Conservation (phyloP, 1,140 invertebrate genomes). For the Galleria mellonella region DNA sequence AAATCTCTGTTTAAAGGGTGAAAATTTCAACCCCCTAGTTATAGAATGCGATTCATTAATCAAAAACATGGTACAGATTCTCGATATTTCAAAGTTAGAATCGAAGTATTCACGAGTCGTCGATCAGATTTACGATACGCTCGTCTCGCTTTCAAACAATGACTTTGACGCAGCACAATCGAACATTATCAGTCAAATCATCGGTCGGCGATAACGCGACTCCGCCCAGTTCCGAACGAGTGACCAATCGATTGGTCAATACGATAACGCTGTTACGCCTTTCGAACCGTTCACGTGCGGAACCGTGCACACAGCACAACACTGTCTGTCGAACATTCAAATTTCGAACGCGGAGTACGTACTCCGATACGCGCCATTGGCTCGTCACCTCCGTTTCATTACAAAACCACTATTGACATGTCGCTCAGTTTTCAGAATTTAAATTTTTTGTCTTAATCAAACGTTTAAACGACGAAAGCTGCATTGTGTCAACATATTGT, state of each 20-base stretch:
- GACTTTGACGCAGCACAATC: slow-evolving; percentile 2
- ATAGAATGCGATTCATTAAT: slow-evolving; percentile 18
- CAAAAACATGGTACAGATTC: slow-evolving; percentile 23
- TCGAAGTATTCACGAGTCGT: background rate
- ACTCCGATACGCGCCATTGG: slow-evolving; percentile 1
- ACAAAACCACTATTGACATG: slow-evolving; percentile 29
- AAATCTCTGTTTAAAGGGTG: slow-evolving; percentile 8
- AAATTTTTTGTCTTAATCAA: slow-evolving; percentile 13
- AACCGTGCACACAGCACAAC: too few species aligned
- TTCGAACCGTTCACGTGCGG: slow-evolving; percentile 5
- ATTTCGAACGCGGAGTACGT: slow-evolving; percentile 18
- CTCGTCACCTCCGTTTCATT: background rate
- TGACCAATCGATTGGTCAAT: slow-evolving; percentile 54
- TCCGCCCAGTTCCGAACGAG: slow-evolving; percentile 35
- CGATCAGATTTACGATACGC: too few species aligned
- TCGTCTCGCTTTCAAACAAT: slow-evolving; percentile 7
- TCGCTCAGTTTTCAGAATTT: slow-evolving; percentile 16
- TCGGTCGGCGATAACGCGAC: slow-evolving; percentile 49
- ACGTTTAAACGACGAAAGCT: slow-evolving; percentile 20
- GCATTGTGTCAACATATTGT: slow-evolving; percentile 42
- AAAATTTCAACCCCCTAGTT: slow-evolving; percentile 4
- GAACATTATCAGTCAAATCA: slow-evolving; percentile 43
- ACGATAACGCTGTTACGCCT: slow-evolving; percentile 32
- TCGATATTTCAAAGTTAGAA: slow-evolving; percentile 7
- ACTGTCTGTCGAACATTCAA: background rate